A percentile compares a stretch with the other conserved stretches of the same genome.
These are phyloP conservation scores for Drosophila tripunctata DNA, from an alignment of 2,888 invertebrate species.

Conservation along the genomic window DNA sequence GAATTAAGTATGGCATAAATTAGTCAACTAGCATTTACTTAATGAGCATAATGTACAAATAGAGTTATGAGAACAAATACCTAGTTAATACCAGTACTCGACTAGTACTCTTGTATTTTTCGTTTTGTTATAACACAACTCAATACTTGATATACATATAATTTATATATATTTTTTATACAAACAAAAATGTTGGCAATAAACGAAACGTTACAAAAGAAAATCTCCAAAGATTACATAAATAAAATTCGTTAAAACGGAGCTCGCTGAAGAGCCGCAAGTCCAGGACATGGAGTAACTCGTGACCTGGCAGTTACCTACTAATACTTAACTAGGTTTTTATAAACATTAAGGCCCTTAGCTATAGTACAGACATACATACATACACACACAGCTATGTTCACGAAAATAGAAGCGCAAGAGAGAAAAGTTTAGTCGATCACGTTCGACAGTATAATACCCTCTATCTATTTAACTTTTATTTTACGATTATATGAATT, in stretches of 20 bases:
- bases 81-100: slow-evolving; percentile 33
- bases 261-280: slow-evolving; percentile 27
- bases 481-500: no score
- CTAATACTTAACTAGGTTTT: slow-evolving; percentile 23
- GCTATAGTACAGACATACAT: no score
- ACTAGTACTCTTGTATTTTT: slow-evolving; percentile 11
- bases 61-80: slow-evolving; percentile 68
- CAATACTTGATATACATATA: slow-evolving; percentile 53
- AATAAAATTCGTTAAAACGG: slow-evolving; percentile 64
- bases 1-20: slow-evolving; percentile 65
- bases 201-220: slow-evolving; percentile 36
- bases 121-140: slow-evolving; percentile 54
- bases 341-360: slow-evolving; percentile 3
- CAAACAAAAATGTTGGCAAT: slow-evolving; percentile 36
- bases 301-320: slow-evolving; percentile 9
- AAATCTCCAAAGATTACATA: slow-evolving; percentile 69
- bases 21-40: slow-evolving; percentile 71
- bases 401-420: no score
- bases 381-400: no score
- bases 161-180: slow-evolving; percentile 15
- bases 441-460: no score
- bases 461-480: no score
- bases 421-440: no score
- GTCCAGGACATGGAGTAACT: slow-evolving; percentile 13
- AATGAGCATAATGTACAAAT: slow-evolving; percentile 74